Evolutionary conservation across 2,113 vertebrate species (phyloP), one percentile per base, ranked within the genome.

Genomic region (Apistogramma diplotaenia): DNA sequence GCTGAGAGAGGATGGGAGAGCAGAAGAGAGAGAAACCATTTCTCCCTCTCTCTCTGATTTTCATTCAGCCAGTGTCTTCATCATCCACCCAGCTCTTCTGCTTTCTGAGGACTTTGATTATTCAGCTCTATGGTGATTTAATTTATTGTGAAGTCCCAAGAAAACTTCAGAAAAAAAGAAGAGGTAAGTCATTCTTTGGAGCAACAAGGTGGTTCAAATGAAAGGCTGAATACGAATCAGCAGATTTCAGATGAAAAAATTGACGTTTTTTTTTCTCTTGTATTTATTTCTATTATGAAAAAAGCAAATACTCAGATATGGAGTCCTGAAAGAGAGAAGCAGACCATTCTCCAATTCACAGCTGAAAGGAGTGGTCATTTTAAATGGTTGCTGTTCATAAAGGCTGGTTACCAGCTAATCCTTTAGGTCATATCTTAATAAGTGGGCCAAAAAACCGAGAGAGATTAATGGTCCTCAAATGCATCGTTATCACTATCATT

Each of bases 181-280:
- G 5, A 89, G 91, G 93, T 93, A 89, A 84, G 89, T 33, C 1
- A 70, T 70, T 70, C 33, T 51, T 53, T 23, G 8, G n/a, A 72
- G 37, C 5, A 59, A 61, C 10, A 83, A 33, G 46, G 18, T 40
- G 18, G 6, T n/a, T 70, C 6, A 55, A 57, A 74, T 46, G 33
- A 25, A 79, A 33, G 46, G 74, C 13, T 49, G 25, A 70, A 60
- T 33, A 5, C 19, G n/a, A 31, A 60, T 18, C 43, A 18, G 15
- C 43, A 46, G 43, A 46, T 46, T 46, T 46, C 43, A 18, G 43
- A 16, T 15, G n/a, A 70, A 49, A 19, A 49, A 70, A 11, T 11
- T 13, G 25, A 70, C 25, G 9, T 19, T 51, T 51, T 12, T 51
- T 49, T 25, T 46, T 51, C n/a, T 49, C 25, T 31, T 3, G 16